Base-by-base conservation (phyloP, 2,113 vertebrate species). In the Laterallus jamaicensis region DNA sequence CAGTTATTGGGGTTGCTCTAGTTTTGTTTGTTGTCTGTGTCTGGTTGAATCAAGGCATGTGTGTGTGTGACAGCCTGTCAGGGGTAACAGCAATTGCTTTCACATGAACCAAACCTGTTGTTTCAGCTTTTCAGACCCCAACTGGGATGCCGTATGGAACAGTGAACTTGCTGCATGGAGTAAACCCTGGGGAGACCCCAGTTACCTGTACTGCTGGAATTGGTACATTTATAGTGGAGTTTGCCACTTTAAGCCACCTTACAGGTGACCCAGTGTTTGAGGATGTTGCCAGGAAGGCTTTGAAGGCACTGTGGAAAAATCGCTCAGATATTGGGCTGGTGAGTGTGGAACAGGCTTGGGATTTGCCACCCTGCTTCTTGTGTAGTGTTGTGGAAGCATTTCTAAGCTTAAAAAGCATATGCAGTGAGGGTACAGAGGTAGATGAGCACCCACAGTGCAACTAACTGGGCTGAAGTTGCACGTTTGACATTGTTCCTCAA, bases 131-230 rank as follows among this genome's bases (percentile, higher is more conserved):
- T 96, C 98, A 99, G 97, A 99, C 99, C 2, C 98, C 99, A 28
- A 99, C 98, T 5, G 99, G 99, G 35, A 99, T 99, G 99, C 99
- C 99, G 0, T 99, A 99, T 82, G 99, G 99, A 24, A 99, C 99
- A 0, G 99, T 99, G 92, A 99, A 99, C 97, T 98, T 99, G 47
- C 98, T 99, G 95, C 98, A 93, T 0, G 99, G 99, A 2, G 99
- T 99, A 77, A 99, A 99, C 94, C 98, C 98, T 6, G 98, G 98
- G 2, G 99, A 99, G 96, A 99, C 99, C 9, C 98, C 99, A 2
- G 98, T 99, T 87, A 99, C 99, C 42, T 99, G 99, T 90, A 99
- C 99, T 0, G 99, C 99, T 28, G 99, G 99, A 5, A 99, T 99
- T 11, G 99, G 99, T 40, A 99, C 99, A 17, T 99, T 99, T 96